Conservation (phyloP, 2,113 vertebrate species). For the Chamaea fasciata region DNA sequence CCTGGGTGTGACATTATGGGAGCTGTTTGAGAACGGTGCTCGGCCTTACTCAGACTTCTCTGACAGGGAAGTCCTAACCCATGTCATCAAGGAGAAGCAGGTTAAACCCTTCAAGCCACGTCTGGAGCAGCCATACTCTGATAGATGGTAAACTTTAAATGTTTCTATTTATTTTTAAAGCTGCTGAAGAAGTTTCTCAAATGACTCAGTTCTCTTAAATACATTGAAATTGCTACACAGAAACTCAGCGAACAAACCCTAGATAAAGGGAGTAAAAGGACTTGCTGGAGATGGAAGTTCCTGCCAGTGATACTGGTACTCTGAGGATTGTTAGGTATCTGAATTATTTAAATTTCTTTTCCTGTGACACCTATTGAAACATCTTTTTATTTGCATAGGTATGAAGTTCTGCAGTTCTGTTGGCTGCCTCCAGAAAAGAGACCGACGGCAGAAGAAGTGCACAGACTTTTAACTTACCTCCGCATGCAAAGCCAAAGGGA, state of each 20-base stretch:
- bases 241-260: background rate
- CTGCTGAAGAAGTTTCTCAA: background rate
- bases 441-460: conserved; percentile 91
- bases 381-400: conserved; percentile 71
- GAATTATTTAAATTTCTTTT: background rate
- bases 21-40: conserved; percentile 85
- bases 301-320: background rate
- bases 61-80: conserved; percentile 79
- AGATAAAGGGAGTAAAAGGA: background rate
- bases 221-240: background rate
- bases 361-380: background rate
- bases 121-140: conserved; percentile 79
- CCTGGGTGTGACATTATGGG: conserved; percentile 92
- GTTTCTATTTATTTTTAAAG: conserved; percentile 34
- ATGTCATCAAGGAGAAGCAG: conserved; percentile 80
- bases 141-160: conserved; percentile 82
- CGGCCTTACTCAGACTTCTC: conserved; percentile 87
- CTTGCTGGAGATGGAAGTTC: background rate
- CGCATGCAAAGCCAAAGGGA: conserved; percentile 94
- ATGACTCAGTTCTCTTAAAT: background rate
- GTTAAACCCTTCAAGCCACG: conserved; percentile 86
- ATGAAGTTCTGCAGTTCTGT: conserved; percentile 93
- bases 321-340: background rate
- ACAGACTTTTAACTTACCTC: conserved; percentile 90
- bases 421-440: conserved; percentile 91